phyloP scores from a whole-genome alignment of 2,113 vertebrate species.

The Macaca mulatta region DNA sequence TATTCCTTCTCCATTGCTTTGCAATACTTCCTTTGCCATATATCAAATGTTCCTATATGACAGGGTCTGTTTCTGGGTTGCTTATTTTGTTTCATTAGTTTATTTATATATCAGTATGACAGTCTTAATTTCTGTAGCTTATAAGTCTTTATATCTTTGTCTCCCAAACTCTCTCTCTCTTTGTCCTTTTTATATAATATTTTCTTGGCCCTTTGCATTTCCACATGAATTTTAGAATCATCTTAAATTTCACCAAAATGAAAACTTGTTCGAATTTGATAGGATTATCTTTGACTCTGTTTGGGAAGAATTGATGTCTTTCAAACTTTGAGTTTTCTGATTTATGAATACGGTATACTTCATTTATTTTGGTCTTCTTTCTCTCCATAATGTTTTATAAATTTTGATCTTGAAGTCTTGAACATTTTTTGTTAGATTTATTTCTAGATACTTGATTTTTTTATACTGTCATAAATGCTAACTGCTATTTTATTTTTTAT shows the following conservation, averaged over 20 bases:
- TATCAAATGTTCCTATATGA: background rate
- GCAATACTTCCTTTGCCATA: background rate
- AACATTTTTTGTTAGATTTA: conserved; percentile 9
- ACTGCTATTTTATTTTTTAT: background rate
- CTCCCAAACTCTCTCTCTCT: background rate
- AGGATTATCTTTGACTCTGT: background rate
- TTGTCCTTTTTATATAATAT: background rate
- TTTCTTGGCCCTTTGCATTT: background rate
- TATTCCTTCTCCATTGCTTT: background rate
- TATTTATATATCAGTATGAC: background rate
- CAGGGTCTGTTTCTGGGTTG: background rate
- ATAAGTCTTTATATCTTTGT: background rate
- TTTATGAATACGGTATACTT: background rate
- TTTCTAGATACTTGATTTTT: background rate
- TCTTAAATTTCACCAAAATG: conserved; percentile 25
- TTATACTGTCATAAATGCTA: background rate
- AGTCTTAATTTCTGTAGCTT: background rate
- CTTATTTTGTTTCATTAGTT: conserved; percentile 8
- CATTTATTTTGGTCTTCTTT: background rate
- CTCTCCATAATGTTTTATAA: background rate
- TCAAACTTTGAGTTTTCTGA: background rate
- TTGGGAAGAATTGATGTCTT: background rate
- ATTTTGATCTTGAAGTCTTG: background rate
- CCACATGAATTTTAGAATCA: background rate
- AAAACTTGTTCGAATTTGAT: background rate